Conservation (phyloP, 2,888 invertebrate genomes). For the Trissoscelio sp. region DNA sequence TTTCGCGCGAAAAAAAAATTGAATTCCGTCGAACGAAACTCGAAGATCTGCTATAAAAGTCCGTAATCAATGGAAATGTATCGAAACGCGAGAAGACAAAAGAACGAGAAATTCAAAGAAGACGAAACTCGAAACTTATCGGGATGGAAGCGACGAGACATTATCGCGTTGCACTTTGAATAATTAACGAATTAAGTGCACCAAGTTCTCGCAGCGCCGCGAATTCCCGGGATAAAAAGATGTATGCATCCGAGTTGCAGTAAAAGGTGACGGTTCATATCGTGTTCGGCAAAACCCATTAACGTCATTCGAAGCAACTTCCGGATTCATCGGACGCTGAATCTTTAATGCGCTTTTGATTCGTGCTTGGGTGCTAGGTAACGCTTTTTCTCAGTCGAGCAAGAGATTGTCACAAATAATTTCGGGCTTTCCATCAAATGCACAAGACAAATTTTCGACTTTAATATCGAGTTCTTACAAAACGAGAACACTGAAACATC, state of each 20-base stretch:
- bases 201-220: slow-evolving; percentile 70
- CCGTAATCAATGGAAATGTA: slow-evolving; percentile 69
- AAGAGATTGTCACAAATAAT: slow-evolving; percentile 35
- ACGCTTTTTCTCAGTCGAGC: background rate
- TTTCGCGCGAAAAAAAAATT: slow-evolving; percentile 52
- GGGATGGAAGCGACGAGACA: slow-evolving; percentile 65
- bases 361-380: background rate
- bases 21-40: slow-evolving; percentile 51
- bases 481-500: too few relatives aligned
- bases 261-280: slow-evolving; percentile 60
- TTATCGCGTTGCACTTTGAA: slow-evolving; percentile 76
- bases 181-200: slow-evolving; percentile 78
- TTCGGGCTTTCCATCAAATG: too few relatives aligned
- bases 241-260: slow-evolving; percentile 52
- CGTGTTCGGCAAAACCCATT: slow-evolving; percentile 59
- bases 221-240: slow-evolving; percentile 60
- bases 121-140: slow-evolving; percentile 65
- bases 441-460: too few relatives aligned
- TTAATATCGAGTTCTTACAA: too few relatives aligned
- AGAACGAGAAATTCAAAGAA: slow-evolving; percentile 54
- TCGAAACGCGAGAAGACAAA: slow-evolving; percentile 61
- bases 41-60: slow-evolving; percentile 56
- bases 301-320: slow-evolving; percentile 49
- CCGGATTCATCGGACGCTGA: slow-evolving; percentile 40
- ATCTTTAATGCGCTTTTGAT: slow-evolving; percentile 43